Base-by-base conservation (phyloP, 2,113 vertebrate genomes). In the Microtus richardsoni region DNA sequence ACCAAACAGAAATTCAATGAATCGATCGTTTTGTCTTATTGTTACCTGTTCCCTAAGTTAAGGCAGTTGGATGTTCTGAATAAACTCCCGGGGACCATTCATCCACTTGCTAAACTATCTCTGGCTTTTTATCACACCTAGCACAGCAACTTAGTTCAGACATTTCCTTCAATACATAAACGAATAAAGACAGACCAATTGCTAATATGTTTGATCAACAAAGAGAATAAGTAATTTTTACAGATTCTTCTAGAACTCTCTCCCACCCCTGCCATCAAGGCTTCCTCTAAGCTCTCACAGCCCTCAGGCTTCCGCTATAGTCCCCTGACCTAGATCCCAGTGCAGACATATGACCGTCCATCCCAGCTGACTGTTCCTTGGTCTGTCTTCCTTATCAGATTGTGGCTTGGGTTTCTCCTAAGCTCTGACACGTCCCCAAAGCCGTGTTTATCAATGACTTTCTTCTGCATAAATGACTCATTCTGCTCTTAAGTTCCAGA, bases 81-180 rank as follows among this genome's bases (percentile, higher is more conserved):
- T 74, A 93, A 75, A 93, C 33, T 77, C 36, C 54, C 70, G 41
- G 70, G 54, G 2, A 78, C 78, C 39, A 82, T 66, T n/a, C 21
- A 82, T 47, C 58, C 22, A 44, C 33, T 85, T 92, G 33, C n/a
- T 75, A 91, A 95, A 47, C 9, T 9, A 33, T 85, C 82, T 85
- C 62, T 85, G 28, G 2, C 5, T 70, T 85, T 85, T 85, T 7
- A 49, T 49, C 84, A 68, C 0, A 7, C 44, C 21, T 54, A 68
- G 17, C 30, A 68, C 11, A 36, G 33, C 4, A 44, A 71, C 19
- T 64, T 26, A 71, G 2, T 87, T 92, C 19, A 47, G 49, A 83
- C 79, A 62, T 49, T 79, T 83, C 86, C 62, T 92, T 84, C 33
- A 77, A 86, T 91, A 94, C 78, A 52, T 84, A 82, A 88, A 62